These are phyloP conservation scores for Chrysogorgia sp. DNA, from an alignment of 92 coral and sea anemone species.

Conservation along the genomic window DNA sequence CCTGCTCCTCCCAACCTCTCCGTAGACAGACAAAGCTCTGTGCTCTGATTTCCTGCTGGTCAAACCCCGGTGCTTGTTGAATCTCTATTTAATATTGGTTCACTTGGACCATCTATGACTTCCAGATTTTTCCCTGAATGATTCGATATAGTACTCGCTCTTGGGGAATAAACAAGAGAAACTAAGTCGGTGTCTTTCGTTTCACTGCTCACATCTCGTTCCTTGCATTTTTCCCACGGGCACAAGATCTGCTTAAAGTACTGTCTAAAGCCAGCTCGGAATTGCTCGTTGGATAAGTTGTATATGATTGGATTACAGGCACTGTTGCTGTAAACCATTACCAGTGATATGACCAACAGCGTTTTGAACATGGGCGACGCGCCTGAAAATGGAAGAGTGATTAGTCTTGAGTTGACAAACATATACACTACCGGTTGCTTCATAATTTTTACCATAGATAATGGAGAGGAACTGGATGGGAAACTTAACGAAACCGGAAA, in stretches of 20 bases:
- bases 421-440: too few relatives aligned
- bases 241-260: conserved; percentile 67
- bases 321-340: conserved; percentile 81
- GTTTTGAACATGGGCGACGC: conserved; percentile 4
- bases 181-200: conserved; percentile 20
- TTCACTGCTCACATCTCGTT: not conserved
- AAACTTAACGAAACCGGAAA: too few relatives aligned
- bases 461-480: too few relatives aligned
- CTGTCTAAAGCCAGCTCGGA: conserved; percentile 84
- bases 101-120: too few relatives aligned
- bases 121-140: too few relatives aligned
- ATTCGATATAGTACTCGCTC: not conserved
- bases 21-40: too few relatives aligned
- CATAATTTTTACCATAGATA: too few relatives aligned
- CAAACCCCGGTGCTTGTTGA: too few relatives aligned
- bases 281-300: conserved; percentile 92
- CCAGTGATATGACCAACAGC: conserved; percentile 17
- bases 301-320: conserved; percentile 94
- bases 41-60: too few relatives aligned
- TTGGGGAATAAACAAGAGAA: conserved; percentile 12
- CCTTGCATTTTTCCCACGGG: not conserved
- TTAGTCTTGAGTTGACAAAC: not conserved
- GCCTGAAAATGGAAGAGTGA: not conserved
- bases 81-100: too few relatives aligned
- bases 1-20: too few relatives aligned